Conservation (phyloP, 2,113 vertebrate species). For the Lipotes vexillifer region DNA sequence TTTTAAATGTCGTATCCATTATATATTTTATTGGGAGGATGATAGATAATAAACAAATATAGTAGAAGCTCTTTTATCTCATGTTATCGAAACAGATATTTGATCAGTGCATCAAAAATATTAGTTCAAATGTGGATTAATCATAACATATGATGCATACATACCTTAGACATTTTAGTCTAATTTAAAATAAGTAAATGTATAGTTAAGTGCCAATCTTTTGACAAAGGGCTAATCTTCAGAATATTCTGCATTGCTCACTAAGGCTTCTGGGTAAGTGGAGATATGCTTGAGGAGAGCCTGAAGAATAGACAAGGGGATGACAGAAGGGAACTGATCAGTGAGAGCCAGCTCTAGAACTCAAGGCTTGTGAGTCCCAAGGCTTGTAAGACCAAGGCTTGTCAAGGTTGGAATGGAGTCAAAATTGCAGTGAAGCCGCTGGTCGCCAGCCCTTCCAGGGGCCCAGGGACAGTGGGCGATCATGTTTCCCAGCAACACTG, state of each 20-base stretch:
- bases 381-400: background rate
- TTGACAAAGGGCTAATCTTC: background rate
- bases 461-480: too few species aligned
- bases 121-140: constrained; percentile 4
- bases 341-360: background rate
- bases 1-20: background rate
- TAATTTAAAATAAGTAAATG: background rate
- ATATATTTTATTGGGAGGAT: background rate
- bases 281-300: background rate
- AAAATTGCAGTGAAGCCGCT: background rate
- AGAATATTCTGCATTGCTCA: background rate
- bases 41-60: background rate
- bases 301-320: background rate
- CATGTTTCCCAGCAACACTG: background rate
- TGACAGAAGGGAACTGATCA: background rate
- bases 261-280: background rate
- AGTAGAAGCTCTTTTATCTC: background rate
- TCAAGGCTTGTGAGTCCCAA: background rate
- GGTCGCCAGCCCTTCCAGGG: background rate
- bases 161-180: background rate
- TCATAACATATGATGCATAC: background rate
- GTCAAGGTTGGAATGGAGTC: background rate
- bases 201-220: background rate
- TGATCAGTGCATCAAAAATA: background rate
- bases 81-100: background rate